phyloP scores from a whole-genome alignment of 2,113 vertebrate species.

The Nothocercus nigrocapillus region DNA sequence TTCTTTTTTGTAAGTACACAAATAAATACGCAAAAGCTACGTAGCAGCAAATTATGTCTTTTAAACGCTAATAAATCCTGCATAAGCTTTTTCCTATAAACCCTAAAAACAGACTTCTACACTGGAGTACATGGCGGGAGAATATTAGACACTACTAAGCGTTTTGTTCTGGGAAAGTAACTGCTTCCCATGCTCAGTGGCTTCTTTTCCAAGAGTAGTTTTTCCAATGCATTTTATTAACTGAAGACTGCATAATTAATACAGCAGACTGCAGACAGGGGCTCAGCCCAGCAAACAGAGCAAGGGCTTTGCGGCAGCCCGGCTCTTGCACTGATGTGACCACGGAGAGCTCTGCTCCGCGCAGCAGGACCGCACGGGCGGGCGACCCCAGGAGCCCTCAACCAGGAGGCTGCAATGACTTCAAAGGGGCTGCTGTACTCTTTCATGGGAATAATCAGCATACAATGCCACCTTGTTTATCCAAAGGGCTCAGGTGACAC shows the following conservation, averaged over 20 bases:
- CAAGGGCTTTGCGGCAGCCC: not conserved
- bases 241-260: not conserved
- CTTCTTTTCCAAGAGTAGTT: constrained; percentile 48
- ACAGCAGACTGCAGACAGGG: not conserved
- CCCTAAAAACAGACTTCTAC: constrained; percentile 3
- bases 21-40: constrained; percentile 28
- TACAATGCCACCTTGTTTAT: constrained; percentile 52
- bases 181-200: not conserved
- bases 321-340: not conserved
- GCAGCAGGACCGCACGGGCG: not conserved
- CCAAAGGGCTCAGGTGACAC: constrained; percentile 56
- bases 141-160: constrained; percentile 4
- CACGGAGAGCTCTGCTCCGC: not conserved
- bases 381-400: not conserved
- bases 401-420: constrained; percentile 9
- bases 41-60: constrained; percentile 22
- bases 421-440: constrained; percentile 51
- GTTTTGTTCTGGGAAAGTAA: constrained; percentile 26
- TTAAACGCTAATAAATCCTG: constrained; percentile 48
- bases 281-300: not conserved
- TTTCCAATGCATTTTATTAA: constrained; percentile 41
- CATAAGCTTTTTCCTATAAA: constrained; percentile 30
- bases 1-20: not conserved
- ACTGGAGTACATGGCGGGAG: not conserved
- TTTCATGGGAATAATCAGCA: constrained; percentile 43